Conservation (phyloP, 1,140 invertebrate species). For the Drosophila parabipectinata region DNA sequence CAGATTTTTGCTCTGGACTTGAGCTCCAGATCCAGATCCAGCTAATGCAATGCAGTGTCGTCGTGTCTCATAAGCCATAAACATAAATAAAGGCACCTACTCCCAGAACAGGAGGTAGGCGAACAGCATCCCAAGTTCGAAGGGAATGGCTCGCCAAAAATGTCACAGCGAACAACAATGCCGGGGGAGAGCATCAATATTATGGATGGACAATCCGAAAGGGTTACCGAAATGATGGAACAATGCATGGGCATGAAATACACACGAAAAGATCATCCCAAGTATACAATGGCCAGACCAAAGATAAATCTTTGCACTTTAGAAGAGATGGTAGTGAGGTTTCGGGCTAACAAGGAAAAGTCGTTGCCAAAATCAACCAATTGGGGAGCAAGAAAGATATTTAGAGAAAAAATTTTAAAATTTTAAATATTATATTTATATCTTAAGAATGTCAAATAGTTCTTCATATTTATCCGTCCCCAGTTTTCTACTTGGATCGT, state of each 20-base stretch:
- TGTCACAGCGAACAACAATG: slow-evolving; percentile 48
- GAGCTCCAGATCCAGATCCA: slow-evolving; percentile 9
- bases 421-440: background rate
- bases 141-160: slow-evolving; percentile 53
- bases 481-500: background rate
- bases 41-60: slow-evolving; percentile 77
- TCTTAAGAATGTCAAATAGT: background rate
- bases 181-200: slow-evolving; percentile 44
- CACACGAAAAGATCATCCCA: background rate
- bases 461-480: background rate
- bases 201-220: slow-evolving; percentile 44
- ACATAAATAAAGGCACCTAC: slow-evolving; percentile 83
- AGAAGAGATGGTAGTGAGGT: slow-evolving; percentile 1
- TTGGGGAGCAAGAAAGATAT: background rate
- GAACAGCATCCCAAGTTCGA: slow-evolving; percentile 1
- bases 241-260: slow-evolving; percentile 39
- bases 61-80: slow-evolving; percentile 78
- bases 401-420: background rate
- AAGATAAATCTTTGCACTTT: slow-evolving; percentile 11
- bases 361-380: background rate
- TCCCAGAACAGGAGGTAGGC: slow-evolving; percentile 14
- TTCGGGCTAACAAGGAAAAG: slow-evolving; percentile 3
- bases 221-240: slow-evolving; percentile 44
- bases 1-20: background rate
- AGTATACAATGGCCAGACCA: slow-evolving; percentile 8